Percentiles rank a stretch among this genome's conserved stretches.
Evolutionary conservation across 37 sponge, comb jelly and placozoan genomes (phyloP).

Genomic region (Lycopodina hypogea): DNA sequence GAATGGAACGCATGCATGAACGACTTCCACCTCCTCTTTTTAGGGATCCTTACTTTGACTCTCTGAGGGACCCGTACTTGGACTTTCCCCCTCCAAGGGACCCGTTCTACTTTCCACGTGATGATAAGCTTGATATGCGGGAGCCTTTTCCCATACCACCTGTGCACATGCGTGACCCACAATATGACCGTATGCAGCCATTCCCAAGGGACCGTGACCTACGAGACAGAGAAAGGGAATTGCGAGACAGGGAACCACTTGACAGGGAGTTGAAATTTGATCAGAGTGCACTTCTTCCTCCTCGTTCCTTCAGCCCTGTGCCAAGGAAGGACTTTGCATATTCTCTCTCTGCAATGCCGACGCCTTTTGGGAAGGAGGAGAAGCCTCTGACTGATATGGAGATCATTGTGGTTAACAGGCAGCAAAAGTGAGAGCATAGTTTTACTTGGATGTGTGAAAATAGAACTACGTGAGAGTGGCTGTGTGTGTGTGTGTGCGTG

Average conservation of each 20-base stretch:
- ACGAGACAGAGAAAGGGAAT: neutral
- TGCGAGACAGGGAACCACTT: neutral
- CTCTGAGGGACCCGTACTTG: conserved; percentile 30
- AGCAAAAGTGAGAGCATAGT: conserved; percentile 50
- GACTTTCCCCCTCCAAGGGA: conserved; percentile 17
- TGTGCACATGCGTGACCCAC: conserved; percentile 13
- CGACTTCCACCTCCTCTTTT: conserved; percentile 28
- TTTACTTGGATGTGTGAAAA: neutral
- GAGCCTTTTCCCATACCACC: conserved; percentile 24
- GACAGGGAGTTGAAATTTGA: neutral
- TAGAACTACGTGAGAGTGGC: no score
- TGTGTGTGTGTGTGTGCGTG: neutral
- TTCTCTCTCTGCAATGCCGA: neutral
- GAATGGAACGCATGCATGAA: neutral
- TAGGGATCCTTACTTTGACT: conserved; percentile 14
- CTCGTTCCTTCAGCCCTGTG: neutral
- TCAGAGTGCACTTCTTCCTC: neutral
- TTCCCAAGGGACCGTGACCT: conserved; percentile 27
- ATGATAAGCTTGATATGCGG: conserved; percentile 43
- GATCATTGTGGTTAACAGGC: conserved; percentile 65
- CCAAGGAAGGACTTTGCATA: neutral
- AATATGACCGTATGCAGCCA: neutral
- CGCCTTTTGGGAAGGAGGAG: neutral
- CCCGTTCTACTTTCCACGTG: conserved; percentile 31
- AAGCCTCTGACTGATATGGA: conserved; percentile 47